A percentile compares a stretch with the other conserved stretches of the same genome.
Conservation (phyloP, 2,113 vertebrate genomes). For the Pogona vitticeps region DNA sequence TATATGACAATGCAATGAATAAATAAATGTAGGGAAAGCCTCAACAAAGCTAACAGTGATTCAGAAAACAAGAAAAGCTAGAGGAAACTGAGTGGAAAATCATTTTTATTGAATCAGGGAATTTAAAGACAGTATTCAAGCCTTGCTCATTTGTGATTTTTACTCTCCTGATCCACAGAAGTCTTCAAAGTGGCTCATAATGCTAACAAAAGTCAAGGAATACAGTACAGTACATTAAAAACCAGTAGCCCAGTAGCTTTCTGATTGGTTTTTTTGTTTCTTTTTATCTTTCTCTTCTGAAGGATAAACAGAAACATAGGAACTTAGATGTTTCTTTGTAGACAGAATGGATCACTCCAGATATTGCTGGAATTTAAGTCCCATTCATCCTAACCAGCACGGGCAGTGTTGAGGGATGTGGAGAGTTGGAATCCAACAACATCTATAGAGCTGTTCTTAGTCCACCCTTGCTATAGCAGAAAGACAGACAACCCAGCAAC, state of each 20-base stretch:
- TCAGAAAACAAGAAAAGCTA: background rate
- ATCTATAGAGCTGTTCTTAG: too few species aligned
- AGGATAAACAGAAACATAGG: background rate
- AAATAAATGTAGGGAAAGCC: background rate
- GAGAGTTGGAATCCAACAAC: too few species aligned
- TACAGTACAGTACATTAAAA: too few species aligned
- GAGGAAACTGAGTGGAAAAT: background rate
- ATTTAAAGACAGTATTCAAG: background rate
- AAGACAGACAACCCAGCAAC: background rate
- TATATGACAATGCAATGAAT: background rate
- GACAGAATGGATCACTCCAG: too few species aligned
- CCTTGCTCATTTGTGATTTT: background rate
- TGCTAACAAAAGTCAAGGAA: background rate
- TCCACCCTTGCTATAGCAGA: background rate
- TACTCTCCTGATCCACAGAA: background rate
- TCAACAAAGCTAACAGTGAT: too few species aligned
- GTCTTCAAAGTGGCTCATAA: background rate
- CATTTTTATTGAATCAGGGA: background rate
- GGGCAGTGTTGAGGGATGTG: too few species aligned
- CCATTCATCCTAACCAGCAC: too few species aligned
- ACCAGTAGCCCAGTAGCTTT: background rate
- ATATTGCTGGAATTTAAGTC: too few species aligned
- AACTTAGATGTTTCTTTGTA: background rate
- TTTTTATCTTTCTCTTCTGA: background rate
- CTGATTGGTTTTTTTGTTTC: background rate